Evolutionary conservation across 2,113 vertebrate genomes (phyloP).

Genomic region (Sturnira hondurensis): DNA sequence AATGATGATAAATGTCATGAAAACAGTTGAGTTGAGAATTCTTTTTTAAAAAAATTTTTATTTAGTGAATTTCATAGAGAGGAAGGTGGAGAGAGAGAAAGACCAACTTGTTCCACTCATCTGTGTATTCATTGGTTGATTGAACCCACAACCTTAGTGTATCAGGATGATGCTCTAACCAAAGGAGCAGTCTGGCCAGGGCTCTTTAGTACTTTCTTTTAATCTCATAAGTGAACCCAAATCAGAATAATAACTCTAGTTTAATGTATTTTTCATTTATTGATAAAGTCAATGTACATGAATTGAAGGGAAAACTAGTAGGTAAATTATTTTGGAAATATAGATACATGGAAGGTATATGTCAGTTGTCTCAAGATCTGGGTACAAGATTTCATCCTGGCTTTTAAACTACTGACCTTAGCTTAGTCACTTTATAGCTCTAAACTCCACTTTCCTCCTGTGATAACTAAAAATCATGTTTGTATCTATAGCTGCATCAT

Average conservation of each 20-base stretch:
- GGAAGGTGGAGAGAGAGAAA: too few species aligned
- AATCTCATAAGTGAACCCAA: neutral
- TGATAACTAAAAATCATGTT: slow-evolving; percentile 3
- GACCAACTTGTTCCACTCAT: too few species aligned
- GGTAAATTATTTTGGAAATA: neutral
- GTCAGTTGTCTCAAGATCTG: neutral
- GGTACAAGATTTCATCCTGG: neutral
- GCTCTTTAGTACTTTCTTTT: neutral
- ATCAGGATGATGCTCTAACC: too few species aligned
- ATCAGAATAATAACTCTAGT: neutral
- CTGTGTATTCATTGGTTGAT: too few species aligned
- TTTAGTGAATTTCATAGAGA: too few species aligned
- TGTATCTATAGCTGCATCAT: neutral
- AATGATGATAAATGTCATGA: neutral
- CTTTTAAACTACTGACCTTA: neutral
- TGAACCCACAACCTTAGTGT: too few species aligned
- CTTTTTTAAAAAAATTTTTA: neutral
- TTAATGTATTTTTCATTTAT: neutral
- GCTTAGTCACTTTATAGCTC: neutral
- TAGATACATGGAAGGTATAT: neutral
- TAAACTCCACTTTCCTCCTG: neutral
- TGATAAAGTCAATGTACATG: neutral
- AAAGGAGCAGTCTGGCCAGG: neutral
- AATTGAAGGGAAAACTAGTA: neutral
- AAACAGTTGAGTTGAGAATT: neutral